A percentile compares a stretch with the other conserved stretches of the same genome.
These are phyloP conservation scores for Diabrotica balteata DNA, from an alignment of 2,888 invertebrate genomes.

Conservation along the genomic window DNA sequence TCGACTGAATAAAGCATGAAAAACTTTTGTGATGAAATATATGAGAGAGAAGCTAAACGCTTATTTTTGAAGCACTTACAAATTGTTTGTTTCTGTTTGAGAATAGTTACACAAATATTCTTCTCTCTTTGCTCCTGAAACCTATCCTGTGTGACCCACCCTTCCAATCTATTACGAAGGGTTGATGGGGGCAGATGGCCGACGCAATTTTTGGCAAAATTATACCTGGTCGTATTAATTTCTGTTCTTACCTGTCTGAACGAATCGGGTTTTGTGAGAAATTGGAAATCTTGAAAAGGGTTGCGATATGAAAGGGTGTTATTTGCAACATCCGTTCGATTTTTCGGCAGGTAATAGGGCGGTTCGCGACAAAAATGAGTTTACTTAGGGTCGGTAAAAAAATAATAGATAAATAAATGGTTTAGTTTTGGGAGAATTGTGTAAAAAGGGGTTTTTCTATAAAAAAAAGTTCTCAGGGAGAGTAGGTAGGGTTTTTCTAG, in stretches of 20 bases:
- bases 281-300: slow-evolving; percentile 37
- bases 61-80: too few species aligned
- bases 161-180: slow-evolving; percentile 39
- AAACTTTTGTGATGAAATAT: too few species aligned
- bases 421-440: slow-evolving; percentile 1
- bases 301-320: slow-evolving; percentile 32
- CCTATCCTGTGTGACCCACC: slow-evolving; percentile 18
- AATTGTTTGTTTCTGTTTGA: too few species aligned
- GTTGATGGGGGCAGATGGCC: slow-evolving; percentile 44
- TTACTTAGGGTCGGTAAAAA: slow-evolving; percentile 11
- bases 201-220: slow-evolving; percentile 45
- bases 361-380: slow-evolving; percentile 1
- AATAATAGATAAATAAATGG: slow-evolving; percentile 10
- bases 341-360: slow-evolving; percentile 15
- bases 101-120: too few species aligned
- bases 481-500: background rate
- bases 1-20: too few species aligned
- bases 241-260: slow-evolving; percentile 41
- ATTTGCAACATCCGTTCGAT: slow-evolving; percentile 37
- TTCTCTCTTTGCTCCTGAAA: too few species aligned
- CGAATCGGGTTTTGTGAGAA: slow-evolving; percentile 41
- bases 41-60: too few species aligned
- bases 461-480: background rate
- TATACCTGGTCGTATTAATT: slow-evolving; percentile 31
- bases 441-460: background rate